Evolutionary conservation across 2,797 vertebrate genomes (phyloP).

Genomic region (Gymnoscopelus braueri): DNA sequence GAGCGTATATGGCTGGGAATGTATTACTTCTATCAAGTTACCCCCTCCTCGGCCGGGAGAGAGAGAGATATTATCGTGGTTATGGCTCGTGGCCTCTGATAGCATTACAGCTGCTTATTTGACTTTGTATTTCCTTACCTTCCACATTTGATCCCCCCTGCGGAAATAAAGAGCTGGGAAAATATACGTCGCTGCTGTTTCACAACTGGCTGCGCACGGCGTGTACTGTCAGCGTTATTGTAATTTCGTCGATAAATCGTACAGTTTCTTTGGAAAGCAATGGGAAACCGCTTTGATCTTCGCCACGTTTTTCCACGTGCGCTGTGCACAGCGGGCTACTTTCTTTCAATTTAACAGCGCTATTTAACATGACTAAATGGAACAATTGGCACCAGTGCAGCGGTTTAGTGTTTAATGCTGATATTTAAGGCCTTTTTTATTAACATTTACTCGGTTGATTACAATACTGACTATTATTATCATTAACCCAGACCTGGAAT

Average conservation of each 20-base stretch:
- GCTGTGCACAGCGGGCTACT: not conserved
- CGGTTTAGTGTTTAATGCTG: slow-evolving; percentile 20
- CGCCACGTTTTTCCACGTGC: slow-evolving; percentile 25
- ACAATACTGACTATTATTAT: not conserved
- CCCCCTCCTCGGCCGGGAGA: slow-evolving; percentile 35
- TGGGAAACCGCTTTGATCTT: slow-evolving; percentile 31
- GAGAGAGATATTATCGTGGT: slow-evolving; percentile 69
- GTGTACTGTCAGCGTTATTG: slow-evolving; percentile 44
- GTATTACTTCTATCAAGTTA: slow-evolving; percentile 71
- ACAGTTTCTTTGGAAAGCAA: slow-evolving; percentile 31
- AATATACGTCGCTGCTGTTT: slow-evolving; percentile 51
- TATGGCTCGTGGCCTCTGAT: slow-evolving; percentile 70
- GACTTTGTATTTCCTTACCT: slow-evolving; percentile 64
- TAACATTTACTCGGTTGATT: slow-evolving; percentile 5
- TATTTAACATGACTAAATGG: slow-evolving; percentile 17
- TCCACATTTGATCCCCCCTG: slow-evolving; percentile 58
- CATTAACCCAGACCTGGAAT: too few relatives aligned
- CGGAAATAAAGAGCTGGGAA: slow-evolving; percentile 52
- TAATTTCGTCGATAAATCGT: slow-evolving; percentile 42
- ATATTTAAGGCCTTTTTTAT: slow-evolving; percentile 25
- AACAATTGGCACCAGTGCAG: not conserved
- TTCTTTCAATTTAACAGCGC: not conserved
- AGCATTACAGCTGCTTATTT: slow-evolving; percentile 71
- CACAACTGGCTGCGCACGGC: slow-evolving; percentile 37
- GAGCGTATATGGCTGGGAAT: slow-evolving; percentile 51